Conservation (phyloP, 2,888 invertebrate genomes). For the Catonia carolina region DNA sequence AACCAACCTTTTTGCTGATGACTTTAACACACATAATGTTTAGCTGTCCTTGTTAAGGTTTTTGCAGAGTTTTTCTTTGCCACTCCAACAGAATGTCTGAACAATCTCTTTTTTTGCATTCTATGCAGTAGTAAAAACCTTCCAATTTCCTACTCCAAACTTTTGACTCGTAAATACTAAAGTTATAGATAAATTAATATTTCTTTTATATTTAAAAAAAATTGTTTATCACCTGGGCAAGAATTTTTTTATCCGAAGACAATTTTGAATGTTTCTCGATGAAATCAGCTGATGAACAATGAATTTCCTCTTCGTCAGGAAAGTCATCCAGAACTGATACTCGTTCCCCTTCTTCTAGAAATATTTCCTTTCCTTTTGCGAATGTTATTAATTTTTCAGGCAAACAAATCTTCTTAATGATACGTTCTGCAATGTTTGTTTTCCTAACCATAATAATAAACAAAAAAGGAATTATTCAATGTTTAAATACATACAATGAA, state of each 20-base stretch:
- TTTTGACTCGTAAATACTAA: too few species aligned
- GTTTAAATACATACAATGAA: too few species aligned
- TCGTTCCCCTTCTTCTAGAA: slow-evolving; percentile 45
- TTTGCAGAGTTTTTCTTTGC: too few species aligned
- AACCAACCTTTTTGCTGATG: too few species aligned
- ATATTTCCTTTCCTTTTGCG: slow-evolving; percentile 46
- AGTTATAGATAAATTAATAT: too few species aligned
- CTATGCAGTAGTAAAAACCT: too few species aligned
- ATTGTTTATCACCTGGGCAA: slow-evolving; percentile 46
- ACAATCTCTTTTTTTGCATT: too few species aligned
- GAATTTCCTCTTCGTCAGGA: slow-evolving; percentile 44
- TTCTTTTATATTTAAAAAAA: too few species aligned
- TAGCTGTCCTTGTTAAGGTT: too few species aligned
- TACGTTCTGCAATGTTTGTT: slow-evolving; percentile 46
- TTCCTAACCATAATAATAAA: slow-evolving; percentile 41
- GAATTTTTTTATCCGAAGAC: slow-evolving; percentile 43
- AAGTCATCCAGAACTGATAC: slow-evolving; percentile 45
- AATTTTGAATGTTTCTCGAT: slow-evolving; percentile 42
- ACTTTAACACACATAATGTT: too few species aligned
- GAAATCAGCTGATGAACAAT: slow-evolving; percentile 45
- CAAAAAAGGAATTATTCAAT: not conserved
- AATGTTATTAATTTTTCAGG: slow-evolving; percentile 44
- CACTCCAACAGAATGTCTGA: too few species aligned
- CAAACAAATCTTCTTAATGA: slow-evolving; percentile 40
- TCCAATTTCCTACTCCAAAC: too few species aligned